Conservation (phyloP, 1,140 invertebrate genomes). For the Maniola jurtina region DNA sequence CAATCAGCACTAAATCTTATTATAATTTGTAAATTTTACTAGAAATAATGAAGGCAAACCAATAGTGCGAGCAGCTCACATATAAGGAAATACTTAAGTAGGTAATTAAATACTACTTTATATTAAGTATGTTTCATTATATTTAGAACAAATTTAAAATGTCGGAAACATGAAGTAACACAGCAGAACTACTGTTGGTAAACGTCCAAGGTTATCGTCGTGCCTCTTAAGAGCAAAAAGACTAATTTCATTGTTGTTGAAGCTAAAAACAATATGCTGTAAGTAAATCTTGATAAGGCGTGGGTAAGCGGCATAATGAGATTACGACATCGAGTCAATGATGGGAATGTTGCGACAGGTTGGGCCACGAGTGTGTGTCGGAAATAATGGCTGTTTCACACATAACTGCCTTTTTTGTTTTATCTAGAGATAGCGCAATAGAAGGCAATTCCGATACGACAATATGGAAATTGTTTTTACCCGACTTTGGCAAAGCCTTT, state of each 20-base stretch:
- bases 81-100: neutral
- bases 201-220: constrained; percentile 29
- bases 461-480: no score
- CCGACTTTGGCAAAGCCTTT: no score
- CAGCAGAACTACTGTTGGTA: constrained; percentile 7
- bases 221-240: constrained; percentile 24
- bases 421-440: neutral
- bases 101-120: neutral
- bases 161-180: constrained; percentile 11
- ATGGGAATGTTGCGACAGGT: constrained; percentile 59
- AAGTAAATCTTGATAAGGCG: constrained; percentile 48
- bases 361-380: constrained; percentile 29
- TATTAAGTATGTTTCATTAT: neutral
- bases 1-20: no score
- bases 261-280: constrained; percentile 32
- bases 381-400: constrained; percentile 20
- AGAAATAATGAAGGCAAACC: neutral
- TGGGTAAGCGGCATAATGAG: constrained; percentile 51
- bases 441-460: neutral
- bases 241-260: constrained; percentile 33
- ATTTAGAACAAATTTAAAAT: neutral
- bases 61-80: neutral
- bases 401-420: constrained; percentile 16
- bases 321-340: constrained; percentile 57
- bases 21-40: no score